phyloP scores from a whole-genome alignment of 2,113 vertebrate species.

The Geococcyx californianus region DNA sequence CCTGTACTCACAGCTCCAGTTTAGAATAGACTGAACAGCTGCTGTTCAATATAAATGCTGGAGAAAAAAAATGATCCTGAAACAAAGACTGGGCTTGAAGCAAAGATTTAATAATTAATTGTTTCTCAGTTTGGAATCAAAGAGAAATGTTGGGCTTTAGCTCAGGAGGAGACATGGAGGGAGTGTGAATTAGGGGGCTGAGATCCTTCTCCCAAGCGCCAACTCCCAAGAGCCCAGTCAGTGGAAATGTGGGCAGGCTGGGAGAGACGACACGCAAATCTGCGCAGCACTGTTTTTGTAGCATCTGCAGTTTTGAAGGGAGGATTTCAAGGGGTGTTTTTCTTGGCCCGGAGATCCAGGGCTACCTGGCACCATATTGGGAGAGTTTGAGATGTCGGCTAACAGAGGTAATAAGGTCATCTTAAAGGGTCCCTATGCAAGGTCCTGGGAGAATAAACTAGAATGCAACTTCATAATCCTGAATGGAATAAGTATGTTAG shows the following conservation, averaged over 20 bases:
- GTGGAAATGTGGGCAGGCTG: neutral
- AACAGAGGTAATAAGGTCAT: neutral
- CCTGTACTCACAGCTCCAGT: neutral
- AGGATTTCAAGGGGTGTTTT: neutral
- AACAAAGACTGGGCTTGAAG: neutral
- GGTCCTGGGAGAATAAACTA: neutral
- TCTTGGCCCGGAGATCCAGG: neutral
- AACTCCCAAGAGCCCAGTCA: neutral
- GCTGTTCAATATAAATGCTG: neutral
- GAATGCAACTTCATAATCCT: neutral
- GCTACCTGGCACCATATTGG: neutral
- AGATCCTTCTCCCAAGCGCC: fast-evolving
- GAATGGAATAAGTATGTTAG: neutral
- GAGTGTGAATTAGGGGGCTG: neutral
- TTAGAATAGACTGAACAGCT: neutral
- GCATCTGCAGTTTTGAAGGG: neutral
- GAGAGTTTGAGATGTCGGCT: neutral
- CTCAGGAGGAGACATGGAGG: neutral
- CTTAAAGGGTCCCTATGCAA: neutral
- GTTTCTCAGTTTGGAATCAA: neutral
- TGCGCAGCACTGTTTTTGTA: neutral
- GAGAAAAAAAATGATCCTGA: neutral
- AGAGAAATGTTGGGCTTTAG: neutral
- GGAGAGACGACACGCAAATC: fast-evolving
- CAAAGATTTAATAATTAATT: neutral